Conservation (phyloP, 2,113 vertebrate genomes). For the Halichoeres trimaculatus region DNA sequence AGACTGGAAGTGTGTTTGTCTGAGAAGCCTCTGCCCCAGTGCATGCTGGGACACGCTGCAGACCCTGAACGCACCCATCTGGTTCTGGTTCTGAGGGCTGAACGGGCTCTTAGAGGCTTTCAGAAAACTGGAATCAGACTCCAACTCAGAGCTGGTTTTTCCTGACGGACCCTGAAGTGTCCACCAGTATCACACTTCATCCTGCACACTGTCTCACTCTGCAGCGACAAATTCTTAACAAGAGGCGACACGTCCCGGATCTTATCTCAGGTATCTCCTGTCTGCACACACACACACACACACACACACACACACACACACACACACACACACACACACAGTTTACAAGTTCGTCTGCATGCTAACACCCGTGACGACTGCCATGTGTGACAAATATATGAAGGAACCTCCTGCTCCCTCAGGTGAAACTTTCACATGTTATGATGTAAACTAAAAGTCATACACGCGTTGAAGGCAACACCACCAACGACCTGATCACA, state of each 20-base stretch:
- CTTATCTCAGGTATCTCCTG: not conserved
- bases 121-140: too few species aligned
- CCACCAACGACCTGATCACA: too few species aligned
- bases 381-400: too few species aligned
- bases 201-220: not conserved
- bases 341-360: too few species aligned
- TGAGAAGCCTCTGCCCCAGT: not conserved
- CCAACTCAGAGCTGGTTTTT: not conserved
- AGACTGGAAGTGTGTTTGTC: not conserved
- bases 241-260: slow-evolving; percentile 21
- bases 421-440: too few species aligned
- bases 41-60: slow-evolving; percentile 45
- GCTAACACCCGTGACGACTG: too few species aligned
- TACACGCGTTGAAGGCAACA: too few species aligned
- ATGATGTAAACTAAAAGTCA: too few species aligned
- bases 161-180: not conserved
- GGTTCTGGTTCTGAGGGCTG: not conserved
- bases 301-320: too few species aligned
- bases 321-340: too few species aligned
- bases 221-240: slow-evolving; percentile 29
- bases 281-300: not conserved
- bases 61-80: not conserved
- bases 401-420: too few species aligned
- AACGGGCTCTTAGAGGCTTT: too few species aligned
- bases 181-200: not conserved